A percentile compares a stretch with the other conserved stretches of the same genome.
Evolutionary conservation across 2,888 invertebrate species (phyloP).

Genomic region (Tetragonisca angustula): DNA sequence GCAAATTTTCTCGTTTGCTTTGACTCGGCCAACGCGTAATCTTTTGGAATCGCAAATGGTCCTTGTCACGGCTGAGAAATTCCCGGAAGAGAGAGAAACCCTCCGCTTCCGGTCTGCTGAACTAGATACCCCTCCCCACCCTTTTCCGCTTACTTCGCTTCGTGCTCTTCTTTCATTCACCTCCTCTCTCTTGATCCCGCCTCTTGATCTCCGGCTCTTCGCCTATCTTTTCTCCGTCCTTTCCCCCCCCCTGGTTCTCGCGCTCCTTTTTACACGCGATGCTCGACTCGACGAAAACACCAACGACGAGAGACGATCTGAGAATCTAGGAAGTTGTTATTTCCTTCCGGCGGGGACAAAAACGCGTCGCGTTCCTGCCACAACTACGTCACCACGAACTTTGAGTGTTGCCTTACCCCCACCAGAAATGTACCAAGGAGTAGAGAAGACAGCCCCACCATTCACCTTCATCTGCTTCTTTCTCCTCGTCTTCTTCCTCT

Average conservation of each 20-base stretch:
- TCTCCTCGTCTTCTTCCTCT: constrained; percentile 59
- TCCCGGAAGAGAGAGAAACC: constrained; percentile 60
- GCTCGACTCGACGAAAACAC: constrained; percentile 24
- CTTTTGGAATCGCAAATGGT: constrained; percentile 48
- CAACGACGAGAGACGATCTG: constrained; percentile 32
- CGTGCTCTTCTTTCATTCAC: constrained; percentile 13
- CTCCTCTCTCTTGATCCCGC: constrained; percentile 1
- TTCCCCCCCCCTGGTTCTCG: not conserved
- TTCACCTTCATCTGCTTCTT: constrained; percentile 57
- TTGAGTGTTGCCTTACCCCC: constrained; percentile 82
- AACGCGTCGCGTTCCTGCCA: constrained; percentile 81
- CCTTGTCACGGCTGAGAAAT: constrained; percentile 48
- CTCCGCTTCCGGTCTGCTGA: constrained; percentile 56
- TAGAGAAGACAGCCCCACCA: constrained; percentile 67
- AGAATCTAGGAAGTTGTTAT: constrained; percentile 56
- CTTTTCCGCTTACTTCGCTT: constrained; percentile 24
- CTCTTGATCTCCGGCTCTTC: not conserved
- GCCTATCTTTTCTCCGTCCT: not conserved
- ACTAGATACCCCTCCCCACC: constrained; percentile 49
- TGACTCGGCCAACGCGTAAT: constrained; percentile 30
- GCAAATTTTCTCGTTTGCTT: constrained; percentile 43
- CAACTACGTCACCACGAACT: constrained; percentile 82
- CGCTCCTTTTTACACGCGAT: not conserved
- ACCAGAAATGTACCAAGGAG: constrained; percentile 66
- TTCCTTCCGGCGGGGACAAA: constrained; percentile 76